phyloP scores from a whole-genome alignment of 64 coral and sea anemone species.

The Hydrozoanthus tunicans region DNA sequence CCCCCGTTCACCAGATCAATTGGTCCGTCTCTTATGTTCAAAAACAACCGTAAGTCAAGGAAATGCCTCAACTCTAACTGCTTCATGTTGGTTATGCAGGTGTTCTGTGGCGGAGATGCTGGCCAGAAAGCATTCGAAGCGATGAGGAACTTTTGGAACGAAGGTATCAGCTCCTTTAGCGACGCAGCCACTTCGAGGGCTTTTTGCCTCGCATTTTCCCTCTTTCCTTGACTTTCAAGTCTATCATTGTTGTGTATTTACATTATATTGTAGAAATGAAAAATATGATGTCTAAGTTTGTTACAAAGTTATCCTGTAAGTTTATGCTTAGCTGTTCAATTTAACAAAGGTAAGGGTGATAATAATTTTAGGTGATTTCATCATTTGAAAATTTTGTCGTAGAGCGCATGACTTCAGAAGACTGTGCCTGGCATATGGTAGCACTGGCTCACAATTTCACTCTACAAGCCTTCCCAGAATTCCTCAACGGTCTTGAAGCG shows the following conservation, averaged over 20 bases:
- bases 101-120: background rate
- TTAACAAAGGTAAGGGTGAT: background rate
- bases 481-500: conserved; percentile 65
- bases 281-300: no score
- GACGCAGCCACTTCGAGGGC: background rate
- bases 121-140: conserved; percentile 39
- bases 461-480: conserved; percentile 76
- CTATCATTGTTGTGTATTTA: background rate
- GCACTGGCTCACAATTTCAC: conserved; percentile 96
- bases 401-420: conserved; percentile 54
- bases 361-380: background rate
- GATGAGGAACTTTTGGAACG: conserved; percentile 31
- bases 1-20: no score
- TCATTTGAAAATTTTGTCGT: background rate
- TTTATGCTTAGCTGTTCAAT: background rate
- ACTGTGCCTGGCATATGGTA: conserved; percentile 80
- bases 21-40: no score
- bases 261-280: no score
- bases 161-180: background rate
- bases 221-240: background rate
- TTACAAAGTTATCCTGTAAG: no score
- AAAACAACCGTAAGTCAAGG: no score
- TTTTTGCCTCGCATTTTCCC: no score
- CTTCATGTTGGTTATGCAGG: background rate
- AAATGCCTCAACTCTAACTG: no score